These are phyloP conservation scores for Manis pentadactyla DNA, from an alignment of 2,797 vertebrate species.

Conservation along the genomic window DNA sequence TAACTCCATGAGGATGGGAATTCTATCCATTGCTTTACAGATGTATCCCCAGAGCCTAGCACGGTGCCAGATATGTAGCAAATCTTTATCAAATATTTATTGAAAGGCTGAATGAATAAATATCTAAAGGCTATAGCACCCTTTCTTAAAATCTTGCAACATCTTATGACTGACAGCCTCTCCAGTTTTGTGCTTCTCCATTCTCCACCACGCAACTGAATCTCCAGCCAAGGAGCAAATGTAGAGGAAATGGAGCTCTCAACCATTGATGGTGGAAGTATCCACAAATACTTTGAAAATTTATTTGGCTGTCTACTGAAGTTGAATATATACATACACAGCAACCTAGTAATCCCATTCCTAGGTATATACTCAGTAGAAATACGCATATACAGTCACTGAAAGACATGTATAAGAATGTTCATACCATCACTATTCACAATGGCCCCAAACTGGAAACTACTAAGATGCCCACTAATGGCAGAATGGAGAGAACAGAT, in stretches of 20 bases:
- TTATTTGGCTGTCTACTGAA: not conserved
- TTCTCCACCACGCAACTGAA: not conserved
- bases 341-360: not conserved
- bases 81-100: not conserved
- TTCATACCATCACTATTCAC: not conserved
- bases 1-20: conserved; percentile 1
- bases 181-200: not conserved
- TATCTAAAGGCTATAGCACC: not conserved
- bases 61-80: not conserved
- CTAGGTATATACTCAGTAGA: not conserved
- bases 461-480: not conserved
- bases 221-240: not conserved
- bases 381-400: not conserved
- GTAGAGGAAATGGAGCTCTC: not conserved
- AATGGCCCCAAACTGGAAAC: not conserved
- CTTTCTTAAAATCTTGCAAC: conserved; percentile 19
- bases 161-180: not conserved
- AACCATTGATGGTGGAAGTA: not conserved
- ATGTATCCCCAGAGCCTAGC: not conserved
- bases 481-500: not conserved
- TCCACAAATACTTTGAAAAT: not conserved
- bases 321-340: not conserved
- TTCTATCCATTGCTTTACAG: not conserved
- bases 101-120: not conserved
- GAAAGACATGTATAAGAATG: not conserved